phyloP scores from a whole-genome alignment of 2,797 vertebrate genomes.

The Coregonus sp. region DNA sequence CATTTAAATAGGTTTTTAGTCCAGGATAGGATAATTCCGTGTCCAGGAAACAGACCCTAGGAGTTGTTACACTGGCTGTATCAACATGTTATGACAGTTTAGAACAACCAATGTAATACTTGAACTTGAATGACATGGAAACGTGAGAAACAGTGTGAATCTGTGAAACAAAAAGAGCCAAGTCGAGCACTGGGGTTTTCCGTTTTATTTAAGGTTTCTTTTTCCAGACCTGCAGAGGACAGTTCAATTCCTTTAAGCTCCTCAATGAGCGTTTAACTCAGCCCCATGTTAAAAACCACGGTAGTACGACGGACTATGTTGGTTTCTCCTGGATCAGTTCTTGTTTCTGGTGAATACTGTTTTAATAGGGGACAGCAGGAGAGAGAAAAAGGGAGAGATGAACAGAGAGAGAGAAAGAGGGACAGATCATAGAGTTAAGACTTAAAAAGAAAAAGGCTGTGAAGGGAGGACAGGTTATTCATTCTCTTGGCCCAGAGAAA shows the following conservation, averaged over 20 bases:
- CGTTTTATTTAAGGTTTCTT: conserved; percentile 99
- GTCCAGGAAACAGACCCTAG: not conserved
- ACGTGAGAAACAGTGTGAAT: conserved; percentile 14
- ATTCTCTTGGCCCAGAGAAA: conserved; percentile 45
- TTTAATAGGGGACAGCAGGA: conserved; percentile 70
- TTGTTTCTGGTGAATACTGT: conserved; percentile 81
- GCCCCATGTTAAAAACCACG: conserved; percentile 83
- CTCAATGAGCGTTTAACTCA: conserved; percentile 79
- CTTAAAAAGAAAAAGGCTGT: conserved; percentile 62
- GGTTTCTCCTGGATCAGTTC: conserved; percentile 75
- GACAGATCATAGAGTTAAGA: conserved; percentile 65
- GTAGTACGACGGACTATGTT: conserved; percentile 59
- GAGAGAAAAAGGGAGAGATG: conserved; percentile 32
- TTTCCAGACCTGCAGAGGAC: conserved; percentile 97
- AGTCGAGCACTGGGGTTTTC: conserved; percentile 85
- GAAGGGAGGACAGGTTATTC: conserved; percentile 43
- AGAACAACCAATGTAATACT: not conserved
- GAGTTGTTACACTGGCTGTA: too few relatives aligned
- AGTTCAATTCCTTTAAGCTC: conserved; percentile 95
- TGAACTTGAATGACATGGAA: not conserved
- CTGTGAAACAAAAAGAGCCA: conserved; percentile 55
- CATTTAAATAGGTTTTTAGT: not conserved
- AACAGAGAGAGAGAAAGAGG: conserved; percentile 44
- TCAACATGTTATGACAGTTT: not conserved
- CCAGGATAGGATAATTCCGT: not conserved